phyloP scores from a whole-genome alignment of 2,113 vertebrate genomes.

The Picathartes gymnocephalus region DNA sequence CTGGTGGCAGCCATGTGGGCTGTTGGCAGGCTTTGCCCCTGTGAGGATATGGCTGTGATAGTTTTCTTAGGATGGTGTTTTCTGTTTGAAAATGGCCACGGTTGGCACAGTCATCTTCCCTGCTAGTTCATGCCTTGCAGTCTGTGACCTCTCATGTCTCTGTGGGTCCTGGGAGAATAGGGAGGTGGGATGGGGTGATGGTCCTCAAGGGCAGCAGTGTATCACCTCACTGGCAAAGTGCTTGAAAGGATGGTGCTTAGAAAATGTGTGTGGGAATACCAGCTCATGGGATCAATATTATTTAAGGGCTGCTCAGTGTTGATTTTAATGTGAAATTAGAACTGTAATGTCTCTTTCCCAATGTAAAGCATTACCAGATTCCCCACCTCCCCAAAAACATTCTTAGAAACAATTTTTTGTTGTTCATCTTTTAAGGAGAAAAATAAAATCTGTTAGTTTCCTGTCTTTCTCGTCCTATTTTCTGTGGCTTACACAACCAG shows the following conservation, averaged over 20 bases:
- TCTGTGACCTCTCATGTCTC: rapidly evolving
- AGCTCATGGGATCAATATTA: rapidly evolving
- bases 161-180: not conserved
- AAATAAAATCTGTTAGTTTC: not conserved
- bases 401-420: not conserved
- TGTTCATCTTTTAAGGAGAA: not conserved
- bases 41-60: rapidly evolving
- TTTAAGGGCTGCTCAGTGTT: not conserved
- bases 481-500: not conserved
- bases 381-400: not conserved
- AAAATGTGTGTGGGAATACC: not conserved
- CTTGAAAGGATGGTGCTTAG: not conserved
- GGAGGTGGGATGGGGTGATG: not conserved
- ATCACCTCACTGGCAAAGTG: not conserved
- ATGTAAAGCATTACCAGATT: not conserved
- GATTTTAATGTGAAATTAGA: not conserved
- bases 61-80: not conserved
- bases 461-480: not conserved
- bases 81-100: not conserved
- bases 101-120: not conserved
- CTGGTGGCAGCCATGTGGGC: not conserved
- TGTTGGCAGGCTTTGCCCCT: not conserved
- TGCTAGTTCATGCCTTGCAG: rapidly evolving
- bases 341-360: not conserved
- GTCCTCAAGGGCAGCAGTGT: not conserved